Conservation (phyloP, 2,797 vertebrate genomes). For the Erpetoichthys calabaricus region DNA sequence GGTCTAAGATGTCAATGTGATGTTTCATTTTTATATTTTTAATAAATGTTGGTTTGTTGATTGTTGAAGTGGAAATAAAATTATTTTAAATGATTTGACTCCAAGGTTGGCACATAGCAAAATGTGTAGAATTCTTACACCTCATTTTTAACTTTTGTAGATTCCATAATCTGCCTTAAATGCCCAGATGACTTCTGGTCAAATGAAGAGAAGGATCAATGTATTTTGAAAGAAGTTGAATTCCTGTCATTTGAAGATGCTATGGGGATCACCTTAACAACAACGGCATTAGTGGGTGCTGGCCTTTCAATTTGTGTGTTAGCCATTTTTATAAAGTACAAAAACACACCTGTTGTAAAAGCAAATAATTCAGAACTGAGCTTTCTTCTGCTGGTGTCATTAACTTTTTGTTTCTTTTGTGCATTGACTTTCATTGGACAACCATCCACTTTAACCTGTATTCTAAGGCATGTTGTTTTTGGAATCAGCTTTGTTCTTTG, state of each 20-base stretch:
- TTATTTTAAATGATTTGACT: no score
- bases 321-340: conserved; percentile 35
- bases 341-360: conserved; percentile 44
- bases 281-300: conserved; percentile 38
- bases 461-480: conserved; percentile 41
- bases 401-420: conserved; percentile 52
- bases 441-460: conserved; percentile 40
- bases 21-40: no score
- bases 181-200: conserved; percentile 48
- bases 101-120: no score
- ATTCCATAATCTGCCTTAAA: conserved; percentile 40
- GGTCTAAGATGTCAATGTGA: no score
- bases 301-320: conserved; percentile 31
- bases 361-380: conserved; percentile 58
- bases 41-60: no score
- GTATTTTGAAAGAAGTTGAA: conserved; percentile 41
- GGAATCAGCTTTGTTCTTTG: conserved; percentile 52
- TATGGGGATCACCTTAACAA: conserved; percentile 46
- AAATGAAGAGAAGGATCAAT: conserved; percentile 36
- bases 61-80: no score
- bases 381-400: conserved; percentile 47
- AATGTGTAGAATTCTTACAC: no score
- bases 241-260: conserved; percentile 45
- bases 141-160: conserved; percentile 21
- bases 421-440: conserved; percentile 42